These are phyloP conservation scores for Perccottus glenii DNA, from an alignment of 2,113 vertebrate species.

Conservation along the genomic window DNA sequence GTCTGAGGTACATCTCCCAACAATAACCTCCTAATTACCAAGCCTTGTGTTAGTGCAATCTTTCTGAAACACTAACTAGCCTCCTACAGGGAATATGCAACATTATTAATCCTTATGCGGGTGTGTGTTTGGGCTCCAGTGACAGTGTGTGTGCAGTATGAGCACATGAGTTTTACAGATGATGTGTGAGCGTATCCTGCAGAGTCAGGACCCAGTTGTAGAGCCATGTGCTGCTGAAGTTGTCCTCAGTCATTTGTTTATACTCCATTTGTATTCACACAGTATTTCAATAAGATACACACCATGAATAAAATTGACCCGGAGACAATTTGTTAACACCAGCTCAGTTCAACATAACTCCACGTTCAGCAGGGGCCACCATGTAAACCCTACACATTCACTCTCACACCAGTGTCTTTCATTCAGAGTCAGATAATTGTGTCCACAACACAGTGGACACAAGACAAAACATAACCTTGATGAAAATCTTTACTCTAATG, in stretches of 20 bases:
- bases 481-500: no score
- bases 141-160: no score
- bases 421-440: no score
- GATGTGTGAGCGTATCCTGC: no score
- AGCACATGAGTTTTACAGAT: not conserved
- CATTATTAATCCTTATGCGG: conserved; percentile 69
- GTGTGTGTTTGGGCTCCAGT: not conserved
- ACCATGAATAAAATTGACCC: conserved; percentile 15
- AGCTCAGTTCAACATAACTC: not conserved
- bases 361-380: conserved; percentile 25
- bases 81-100: conserved; percentile 61
- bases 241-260: conserved; percentile 4
- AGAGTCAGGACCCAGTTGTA: no score
- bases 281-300: conserved; percentile 15
- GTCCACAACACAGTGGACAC: no score
- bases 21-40: conserved; percentile 71
- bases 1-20: conserved; percentile 45
- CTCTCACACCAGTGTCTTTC: conserved; percentile 19
- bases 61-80: conserved; percentile 71
- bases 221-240: not conserved
- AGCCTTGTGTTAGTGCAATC: conserved; percentile 64
- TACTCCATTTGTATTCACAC: conserved; percentile 19
- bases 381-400: conserved; percentile 38
- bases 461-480: conserved; percentile 29
- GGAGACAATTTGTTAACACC: conserved; percentile 3